Evolutionary conservation across 2,797 vertebrate genomes (phyloP), one percentile per base, ranked within the genome.

Genomic region (Momotus momota): DNA sequence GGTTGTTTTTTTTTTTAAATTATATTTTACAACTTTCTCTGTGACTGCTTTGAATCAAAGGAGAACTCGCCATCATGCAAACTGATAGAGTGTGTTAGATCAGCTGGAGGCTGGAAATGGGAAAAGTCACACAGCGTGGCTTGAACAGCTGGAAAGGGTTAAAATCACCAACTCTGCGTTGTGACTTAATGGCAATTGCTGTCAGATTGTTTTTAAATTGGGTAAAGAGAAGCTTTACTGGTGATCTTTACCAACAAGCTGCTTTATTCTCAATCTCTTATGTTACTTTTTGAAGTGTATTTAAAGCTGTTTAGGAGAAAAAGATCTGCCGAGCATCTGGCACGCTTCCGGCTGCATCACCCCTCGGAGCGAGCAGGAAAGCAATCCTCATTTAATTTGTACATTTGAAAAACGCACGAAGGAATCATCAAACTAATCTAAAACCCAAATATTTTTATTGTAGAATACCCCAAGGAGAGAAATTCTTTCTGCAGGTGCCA

Each of bases 51-150:
- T 40, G 74, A 85, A 57, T 26, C 79, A 58, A 65, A 87, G 73
- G 85, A 61, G 67, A 86, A 45, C 60, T 88, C 0, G 0, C 79
- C 94, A 79, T 90, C 82, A 31, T 82, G 90, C 67, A 48, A 79
- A 46, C 51, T 5, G 27, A 40, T 33, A 55, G 67, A 64, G 84
- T 62, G 51, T 6, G 71, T 48, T 81, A 45, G 14, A 94, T 40
- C 81, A 82, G 90, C 23, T 85, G 55, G 64, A 85, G 48, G 27
- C 66, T 73, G 84, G 82, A 84, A 92, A 81, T 8, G 25, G 83
- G 82, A 85, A 74, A 88, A 93, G 91, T 77, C 54, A 97, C 94
- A 79, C 96, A 98, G 92, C 43, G 9, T 25, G 90, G 85, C 15
- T 96, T 97, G 49, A 91, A 67, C 88, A 96, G 91, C 72, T 95